Evolutionary conservation across 2,888 invertebrate genomes (phyloP).

Genomic region (Eupithecia inturbata): DNA sequence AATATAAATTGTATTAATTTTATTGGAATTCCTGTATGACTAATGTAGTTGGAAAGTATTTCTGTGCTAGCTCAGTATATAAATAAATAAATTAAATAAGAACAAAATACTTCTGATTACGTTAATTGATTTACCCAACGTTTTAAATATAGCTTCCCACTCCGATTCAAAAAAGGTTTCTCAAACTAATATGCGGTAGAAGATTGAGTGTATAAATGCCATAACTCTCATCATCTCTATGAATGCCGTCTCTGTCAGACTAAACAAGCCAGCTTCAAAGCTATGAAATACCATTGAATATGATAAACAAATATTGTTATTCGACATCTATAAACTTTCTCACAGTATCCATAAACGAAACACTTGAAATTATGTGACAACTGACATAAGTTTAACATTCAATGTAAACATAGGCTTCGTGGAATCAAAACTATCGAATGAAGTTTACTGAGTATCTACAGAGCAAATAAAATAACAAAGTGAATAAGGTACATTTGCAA

Average conservation of each 20-base stretch:
- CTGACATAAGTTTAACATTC: slow-evolving; percentile 74
- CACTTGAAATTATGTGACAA: slow-evolving; percentile 72
- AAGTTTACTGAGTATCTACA: slow-evolving; percentile 72
- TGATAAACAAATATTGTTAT: slow-evolving; percentile 61
- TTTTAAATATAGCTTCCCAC: too few relatives aligned
- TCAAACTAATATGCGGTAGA: neutral
- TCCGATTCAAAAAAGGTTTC: too few relatives aligned
- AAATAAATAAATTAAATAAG: too few relatives aligned
- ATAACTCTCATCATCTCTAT: neutral
- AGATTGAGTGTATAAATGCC: neutral
- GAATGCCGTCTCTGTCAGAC: slow-evolving; percentile 10
- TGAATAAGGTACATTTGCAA: slow-evolving; percentile 61
- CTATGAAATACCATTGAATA: slow-evolving; percentile 39
- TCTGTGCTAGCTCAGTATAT: too few relatives aligned
- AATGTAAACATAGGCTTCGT: slow-evolving; percentile 77
- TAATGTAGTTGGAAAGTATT: too few relatives aligned
- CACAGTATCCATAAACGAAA: slow-evolving; percentile 56
- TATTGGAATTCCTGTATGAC: too few relatives aligned
- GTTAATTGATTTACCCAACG: too few relatives aligned
- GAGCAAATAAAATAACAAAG: slow-evolving; percentile 80
- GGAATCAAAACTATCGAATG: slow-evolving; percentile 79
- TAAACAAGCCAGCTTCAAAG: slow-evolving; percentile 24
- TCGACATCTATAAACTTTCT: slow-evolving; percentile 65
- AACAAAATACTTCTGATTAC: neutral
- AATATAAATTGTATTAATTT: too few relatives aligned